Percentiles rank a stretch among this genome's conserved stretches.
Evolutionary conservation across 2,797 vertebrate species (phyloP).

Genomic region (Danio choprae): DNA sequence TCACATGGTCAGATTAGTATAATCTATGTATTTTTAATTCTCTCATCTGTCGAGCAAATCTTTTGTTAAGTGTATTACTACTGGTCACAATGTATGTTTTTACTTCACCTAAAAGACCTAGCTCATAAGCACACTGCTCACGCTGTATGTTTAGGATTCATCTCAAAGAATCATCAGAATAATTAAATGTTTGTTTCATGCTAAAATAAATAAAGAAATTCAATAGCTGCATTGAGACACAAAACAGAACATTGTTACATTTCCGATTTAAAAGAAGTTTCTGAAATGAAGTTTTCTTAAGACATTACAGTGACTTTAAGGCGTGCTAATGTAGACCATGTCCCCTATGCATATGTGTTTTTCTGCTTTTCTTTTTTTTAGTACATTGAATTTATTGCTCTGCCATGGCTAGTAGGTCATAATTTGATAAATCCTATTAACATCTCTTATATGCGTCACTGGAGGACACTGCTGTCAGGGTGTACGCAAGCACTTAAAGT

Average conservation of each 20-base stretch:
- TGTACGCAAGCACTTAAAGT: no score
- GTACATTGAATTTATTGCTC: no score
- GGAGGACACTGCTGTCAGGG: not conserved
- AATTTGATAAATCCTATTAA: not conserved
- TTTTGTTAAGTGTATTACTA: no score
- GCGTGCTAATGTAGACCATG: not conserved
- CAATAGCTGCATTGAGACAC: not conserved
- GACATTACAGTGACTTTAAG: not conserved
- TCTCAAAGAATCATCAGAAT: no score
- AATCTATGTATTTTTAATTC: no score
- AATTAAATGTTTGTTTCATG: not conserved
- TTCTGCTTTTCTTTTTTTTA: no score
- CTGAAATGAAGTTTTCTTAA: not conserved
- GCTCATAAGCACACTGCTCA: not conserved
- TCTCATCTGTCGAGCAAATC: no score
- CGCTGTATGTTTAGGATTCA: not conserved
- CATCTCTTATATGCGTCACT: slow-evolving; percentile 5
- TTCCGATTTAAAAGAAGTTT: not conserved
- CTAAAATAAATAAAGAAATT: no score
- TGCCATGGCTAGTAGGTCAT: slow-evolving; percentile 6
- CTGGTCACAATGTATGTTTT: not conserved
- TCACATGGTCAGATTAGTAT: no score
- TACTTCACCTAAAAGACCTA: not conserved
- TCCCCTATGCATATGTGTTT: not conserved
- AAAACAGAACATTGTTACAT: not conserved